phyloP scores from a whole-genome alignment of 1,140 invertebrate species.

The Calephelis nemesis region DNA sequence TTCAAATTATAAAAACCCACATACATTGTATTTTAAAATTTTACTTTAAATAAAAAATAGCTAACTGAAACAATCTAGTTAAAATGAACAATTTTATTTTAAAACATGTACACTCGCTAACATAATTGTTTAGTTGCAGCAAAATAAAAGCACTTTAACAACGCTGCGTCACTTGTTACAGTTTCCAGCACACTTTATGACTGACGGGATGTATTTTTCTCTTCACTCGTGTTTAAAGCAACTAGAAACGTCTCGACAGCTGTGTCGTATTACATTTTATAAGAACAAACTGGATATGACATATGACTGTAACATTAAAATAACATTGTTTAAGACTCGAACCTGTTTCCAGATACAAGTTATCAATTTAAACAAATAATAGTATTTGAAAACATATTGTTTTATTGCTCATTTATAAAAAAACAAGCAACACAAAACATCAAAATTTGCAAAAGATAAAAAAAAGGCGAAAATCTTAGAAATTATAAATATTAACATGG shows the following conservation, averaged over 20 bases:
- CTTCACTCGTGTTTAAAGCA: slow-evolving; percentile 28
- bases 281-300: slow-evolving; percentile 19
- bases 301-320: no score
- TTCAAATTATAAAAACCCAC: no score
- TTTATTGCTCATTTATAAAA: no score
- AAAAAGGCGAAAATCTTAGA: no score
- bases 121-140: slow-evolving; percentile 32
- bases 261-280: slow-evolving; percentile 33
- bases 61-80: not conserved
- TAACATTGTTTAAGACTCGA: no score
- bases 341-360: no score
- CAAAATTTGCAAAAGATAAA: no score
- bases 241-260: slow-evolving; percentile 36
- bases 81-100: slow-evolving; percentile 17
- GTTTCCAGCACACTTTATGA: slow-evolving; percentile 27
- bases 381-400: no score
- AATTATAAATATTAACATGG: no score
- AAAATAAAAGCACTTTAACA: slow-evolving; percentile 31
- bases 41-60: not conserved
- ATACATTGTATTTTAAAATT: no score
- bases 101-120: slow-evolving; percentile 20
- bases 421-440: no score
- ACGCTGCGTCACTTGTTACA: slow-evolving; percentile 25
- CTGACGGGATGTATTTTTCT: slow-evolving; percentile 34
- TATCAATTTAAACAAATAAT: no score